Evolutionary conservation across 2,797 vertebrate genomes (phyloP), one percentile per base, ranked within the genome.

Genomic region (Helicolenus hilgendorfi): DNA sequence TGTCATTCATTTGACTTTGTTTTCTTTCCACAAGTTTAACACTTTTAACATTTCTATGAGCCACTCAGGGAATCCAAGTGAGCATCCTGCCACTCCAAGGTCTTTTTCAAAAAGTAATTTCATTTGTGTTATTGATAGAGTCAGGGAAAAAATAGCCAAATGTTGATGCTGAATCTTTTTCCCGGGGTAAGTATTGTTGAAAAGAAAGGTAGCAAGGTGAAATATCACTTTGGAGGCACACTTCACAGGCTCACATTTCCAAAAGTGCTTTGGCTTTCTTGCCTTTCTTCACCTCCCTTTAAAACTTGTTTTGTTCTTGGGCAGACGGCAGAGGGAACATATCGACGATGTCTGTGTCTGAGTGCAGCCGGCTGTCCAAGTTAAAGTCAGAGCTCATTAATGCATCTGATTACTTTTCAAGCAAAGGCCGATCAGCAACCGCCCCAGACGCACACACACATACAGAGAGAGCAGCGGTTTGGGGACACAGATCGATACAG

Each of bases 371-470:
- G 85, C 87, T 91, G 93, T 93, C 91, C 87, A 85, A 94, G 85
- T 92, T 92, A 69, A 95, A 94, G 85, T 86, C 89, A 72, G 84
- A 45, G 75, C 91, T 95, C 95, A 96, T 96, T 97, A 95, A 97
- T 96, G 91, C 90, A 85, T 91, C 89, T 76, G 94, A 96, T 95
- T 94, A 92, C 93, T 91, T 91, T 91, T 89, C 65, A 87, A 83
- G 83, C 88, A 85, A 88, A 87, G 82, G 77, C 85, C 49, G 41
- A 92, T 88, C 72, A 81, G 85, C 84, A 49, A 49, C 18, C 45
- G 18, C 45, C 45, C 45, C 63, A 67, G 27, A n/a, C 33, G 22
- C 27, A 74, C 26, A 22, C 67, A 70, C 72, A 67, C 58, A 58
- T 79, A 33, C 15, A 58, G 64, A 68, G 36, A 64, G 20, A 64